Evolutionary conservation across 2,113 vertebrate genomes (phyloP), one percentile per base, ranked within the genome.

Genomic region (Takifugu flavidus): DNA sequence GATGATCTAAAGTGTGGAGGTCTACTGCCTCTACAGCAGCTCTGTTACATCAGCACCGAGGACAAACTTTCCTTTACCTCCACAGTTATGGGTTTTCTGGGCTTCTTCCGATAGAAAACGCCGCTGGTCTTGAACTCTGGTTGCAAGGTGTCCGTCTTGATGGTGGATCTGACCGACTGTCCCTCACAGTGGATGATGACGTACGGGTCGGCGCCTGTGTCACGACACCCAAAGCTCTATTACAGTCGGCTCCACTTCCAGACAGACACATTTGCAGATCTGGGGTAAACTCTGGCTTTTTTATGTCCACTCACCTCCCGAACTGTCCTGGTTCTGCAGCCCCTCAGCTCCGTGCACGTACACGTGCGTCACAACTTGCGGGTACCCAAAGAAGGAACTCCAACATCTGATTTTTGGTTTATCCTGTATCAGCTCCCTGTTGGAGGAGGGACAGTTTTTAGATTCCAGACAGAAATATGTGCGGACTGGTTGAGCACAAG

Each of bases 61-160:
- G 6, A 10, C 14, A 45, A 47, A 14, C 13, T 47, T 47, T n/a
- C 5, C 67, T 78, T 91, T 82, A 96, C 95, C 95, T 96, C 90
- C 57, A 98, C 72, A 42, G 88, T 89, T 72, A 98, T 66, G 34
- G 94, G 94, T 28, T 90, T 90, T 50, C 87, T 74, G 0, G 78
- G 83, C 26, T 91, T 94, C 75, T 86, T 96, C 74, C 92, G 91
- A 82, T 95, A 96, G 91, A 98, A 98, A 80, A 98, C 80, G 3
- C 56, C 94, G n/a, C 93, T 94, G 1, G 81, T 90, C 59, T 88
- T 65, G 74, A 98, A 96, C 70, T 86, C 11, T 0, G 94, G 91
- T 25, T 82, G 69, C 77, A 91, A 79, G 0, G 90, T 92, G 70
- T 91, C 62, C 0, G 74, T 90, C 52, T 92, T 89, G 56, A 94